Conservation (phyloP, 2,888 invertebrate species). For the Elegia similella region DNA sequence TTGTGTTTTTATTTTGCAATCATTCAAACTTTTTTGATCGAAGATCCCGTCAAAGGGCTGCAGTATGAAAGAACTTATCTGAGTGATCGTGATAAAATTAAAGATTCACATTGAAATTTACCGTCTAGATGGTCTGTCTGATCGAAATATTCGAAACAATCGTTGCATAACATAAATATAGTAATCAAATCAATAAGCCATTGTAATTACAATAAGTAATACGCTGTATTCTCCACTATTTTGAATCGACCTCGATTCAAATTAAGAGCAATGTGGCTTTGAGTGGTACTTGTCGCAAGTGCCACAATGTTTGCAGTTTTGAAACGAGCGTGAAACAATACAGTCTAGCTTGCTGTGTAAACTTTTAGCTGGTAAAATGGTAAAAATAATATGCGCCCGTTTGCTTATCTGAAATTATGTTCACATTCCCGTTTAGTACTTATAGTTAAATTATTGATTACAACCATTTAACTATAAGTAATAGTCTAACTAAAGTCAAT, state of each 20-base stretch:
- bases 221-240: background rate
- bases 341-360: background rate
- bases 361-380: background rate
- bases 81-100: background rate
- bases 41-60: too few species aligned
- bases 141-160: slow-evolving; percentile 19
- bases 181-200: slow-evolving; percentile 14
- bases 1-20: too few species aligned
- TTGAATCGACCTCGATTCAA: slow-evolving; percentile 4
- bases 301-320: background rate
- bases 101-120: background rate
- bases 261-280: background rate
- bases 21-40: too few species aligned
- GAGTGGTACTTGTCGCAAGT: slow-evolving; percentile 1
- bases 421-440: background rate
- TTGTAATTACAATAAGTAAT: background rate
- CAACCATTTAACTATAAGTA: too few species aligned
- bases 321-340: background rate
- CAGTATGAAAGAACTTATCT: background rate
- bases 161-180: background rate
- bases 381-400: background rate
- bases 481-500: too few species aligned
- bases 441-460: too few species aligned
- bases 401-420: background rate
- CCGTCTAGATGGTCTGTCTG: background rate